Conservation (phyloP, 2,113 vertebrate species). For the Sphyrna mokarran region DNA sequence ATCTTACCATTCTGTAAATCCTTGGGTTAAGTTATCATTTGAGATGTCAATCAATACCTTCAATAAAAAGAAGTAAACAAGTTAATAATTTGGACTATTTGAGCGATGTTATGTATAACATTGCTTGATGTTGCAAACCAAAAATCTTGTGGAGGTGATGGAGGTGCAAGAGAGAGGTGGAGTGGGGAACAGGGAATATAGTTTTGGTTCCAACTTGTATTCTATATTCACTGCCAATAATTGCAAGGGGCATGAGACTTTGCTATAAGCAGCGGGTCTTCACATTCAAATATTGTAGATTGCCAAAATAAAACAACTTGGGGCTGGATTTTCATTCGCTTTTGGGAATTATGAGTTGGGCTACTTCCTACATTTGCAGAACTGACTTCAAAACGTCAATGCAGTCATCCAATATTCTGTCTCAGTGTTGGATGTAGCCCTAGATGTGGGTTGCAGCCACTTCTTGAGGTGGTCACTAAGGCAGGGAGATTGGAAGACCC, state of each 20-base stretch:
- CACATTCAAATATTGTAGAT: background rate
- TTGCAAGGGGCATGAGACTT: background rate
- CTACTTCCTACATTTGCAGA: background rate
- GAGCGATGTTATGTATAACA: background rate
- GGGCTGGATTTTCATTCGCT: background rate
- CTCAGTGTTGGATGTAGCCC: no score
- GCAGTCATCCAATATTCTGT: background rate
- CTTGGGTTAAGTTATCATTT: conserved; percentile 68
- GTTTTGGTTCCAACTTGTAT: background rate
- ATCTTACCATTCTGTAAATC: conserved; percentile 75
- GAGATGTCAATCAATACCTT: conserved; percentile 80
- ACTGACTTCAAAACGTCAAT: background rate
- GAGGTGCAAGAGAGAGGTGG: no score
- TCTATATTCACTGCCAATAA: background rate
- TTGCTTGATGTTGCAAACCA: background rate
- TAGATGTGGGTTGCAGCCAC: background rate
- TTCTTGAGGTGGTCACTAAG: background rate
- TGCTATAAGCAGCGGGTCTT: background rate
- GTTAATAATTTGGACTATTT: background rate
- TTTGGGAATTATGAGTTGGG: background rate
- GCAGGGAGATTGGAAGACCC: background rate
- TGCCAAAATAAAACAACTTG: background rate
- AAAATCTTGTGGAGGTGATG: background rate
- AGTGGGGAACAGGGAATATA: background rate
- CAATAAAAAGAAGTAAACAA: conserved; percentile 30